Conservation (phyloP, 2,113 vertebrate species). For the Actenoides lindsayi region DNA sequence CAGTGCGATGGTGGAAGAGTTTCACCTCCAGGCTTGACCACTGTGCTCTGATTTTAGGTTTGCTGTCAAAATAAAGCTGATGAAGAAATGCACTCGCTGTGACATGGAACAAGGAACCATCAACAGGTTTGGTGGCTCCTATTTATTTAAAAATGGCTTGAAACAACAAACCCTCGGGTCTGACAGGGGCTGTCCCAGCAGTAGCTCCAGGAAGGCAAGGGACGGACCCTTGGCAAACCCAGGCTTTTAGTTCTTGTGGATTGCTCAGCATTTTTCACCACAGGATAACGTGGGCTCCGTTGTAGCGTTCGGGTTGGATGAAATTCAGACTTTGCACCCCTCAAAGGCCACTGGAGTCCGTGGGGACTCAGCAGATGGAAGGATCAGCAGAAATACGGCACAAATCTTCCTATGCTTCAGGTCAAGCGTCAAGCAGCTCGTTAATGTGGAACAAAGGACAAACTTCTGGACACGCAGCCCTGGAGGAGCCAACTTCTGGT, state of each 20-base stretch:
- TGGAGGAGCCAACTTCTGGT: neutral
- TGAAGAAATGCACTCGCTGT: neutral
- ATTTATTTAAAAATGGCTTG: neutral
- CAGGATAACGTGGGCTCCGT: accelerated
- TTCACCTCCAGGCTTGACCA: neutral
- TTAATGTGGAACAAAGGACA: neutral
- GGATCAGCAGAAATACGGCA: neutral
- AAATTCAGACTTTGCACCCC: neutral
- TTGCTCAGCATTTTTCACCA: neutral
- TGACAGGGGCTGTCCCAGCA: accelerated
- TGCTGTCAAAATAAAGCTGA: neutral
- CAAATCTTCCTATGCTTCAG: accelerated
- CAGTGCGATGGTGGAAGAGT: accelerated
- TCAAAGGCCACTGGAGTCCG: neutral
- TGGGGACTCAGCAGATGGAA: neutral
- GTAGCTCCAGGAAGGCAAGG: neutral
- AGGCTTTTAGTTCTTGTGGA: neutral
- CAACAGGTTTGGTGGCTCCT: neutral
- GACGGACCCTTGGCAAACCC: neutral
- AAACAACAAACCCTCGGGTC: neutral
- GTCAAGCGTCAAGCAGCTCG: neutral
- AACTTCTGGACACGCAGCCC: neutral
- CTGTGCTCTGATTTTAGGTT: neutral
- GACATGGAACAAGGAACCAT: neutral
- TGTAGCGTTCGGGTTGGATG: neutral